These are phyloP conservation scores for Metridium senile DNA, from an alignment of 92 coral and sea anemone genomes.

Conservation along the genomic window DNA sequence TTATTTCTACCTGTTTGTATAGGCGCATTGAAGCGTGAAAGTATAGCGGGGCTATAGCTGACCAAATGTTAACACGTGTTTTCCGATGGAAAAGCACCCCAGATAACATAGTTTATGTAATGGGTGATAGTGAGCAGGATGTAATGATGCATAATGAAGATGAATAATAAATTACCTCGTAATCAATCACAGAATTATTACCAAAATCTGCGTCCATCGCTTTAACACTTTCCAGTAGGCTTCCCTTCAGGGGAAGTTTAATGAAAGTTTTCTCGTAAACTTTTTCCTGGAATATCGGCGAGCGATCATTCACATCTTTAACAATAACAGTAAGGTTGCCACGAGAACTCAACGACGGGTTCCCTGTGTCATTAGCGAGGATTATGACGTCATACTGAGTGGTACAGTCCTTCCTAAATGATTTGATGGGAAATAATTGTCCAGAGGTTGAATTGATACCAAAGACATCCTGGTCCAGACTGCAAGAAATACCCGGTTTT, in stretches of 20 bases:
- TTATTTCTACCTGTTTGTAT: no score
- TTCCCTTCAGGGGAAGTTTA: background rate
- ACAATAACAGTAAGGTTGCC: conserved; percentile 24
- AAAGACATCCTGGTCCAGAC: background rate
- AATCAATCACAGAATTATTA: conserved; percentile 21
- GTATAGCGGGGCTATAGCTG: no score
- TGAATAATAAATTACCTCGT: background rate
- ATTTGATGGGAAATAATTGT: conserved; percentile 4
- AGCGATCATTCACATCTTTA: conserved; percentile 30
- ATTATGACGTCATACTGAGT: conserved; percentile 12
- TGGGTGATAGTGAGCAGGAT: no score
- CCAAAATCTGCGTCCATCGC: conserved; percentile 23
- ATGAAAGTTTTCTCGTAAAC: background rate
- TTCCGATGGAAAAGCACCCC: no score
- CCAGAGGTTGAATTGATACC: conserved; percentile 17
- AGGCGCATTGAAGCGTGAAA: no score
- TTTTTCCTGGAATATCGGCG: conserved; percentile 17
- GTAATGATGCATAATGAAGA: no score
- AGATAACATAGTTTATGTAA: no score
- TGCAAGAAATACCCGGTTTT: background rate
- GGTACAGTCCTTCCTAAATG: conserved; percentile 12
- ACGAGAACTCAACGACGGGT: conserved; percentile 22
- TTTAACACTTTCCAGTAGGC: background rate
- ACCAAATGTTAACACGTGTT: no score
- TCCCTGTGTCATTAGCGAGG: conserved; percentile 34